Base-by-base conservation (phyloP, 2,113 vertebrate genomes). In the Megaleporinus macrocephalus region DNA sequence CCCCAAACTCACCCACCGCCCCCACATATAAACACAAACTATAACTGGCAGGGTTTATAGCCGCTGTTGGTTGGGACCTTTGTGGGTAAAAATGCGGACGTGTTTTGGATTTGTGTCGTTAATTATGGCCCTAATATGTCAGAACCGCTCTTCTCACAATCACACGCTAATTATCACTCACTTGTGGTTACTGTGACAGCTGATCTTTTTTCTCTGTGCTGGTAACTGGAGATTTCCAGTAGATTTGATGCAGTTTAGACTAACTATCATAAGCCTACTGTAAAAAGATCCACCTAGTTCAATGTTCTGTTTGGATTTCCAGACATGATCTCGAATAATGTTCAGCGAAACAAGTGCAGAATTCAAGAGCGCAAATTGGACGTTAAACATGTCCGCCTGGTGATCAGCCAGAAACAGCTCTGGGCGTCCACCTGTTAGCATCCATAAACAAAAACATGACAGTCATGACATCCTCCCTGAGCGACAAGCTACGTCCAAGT, bases 131-230 rank as follows among this genome's bases (percentile, higher is more conserved):
- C 15, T 70, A 22, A 27, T 44, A 59, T 41, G 30, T 79, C 16
- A 44, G 24, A 70, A n/a, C n/a, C 5, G 33, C 53, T 18, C 62
- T n/a, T n/a, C n/a, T n/a, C n/a, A n/a, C n/a, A n/a, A n/a, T n/a
- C 5, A 41, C 61, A 77, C 26, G 24, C 33, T 44, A 44, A 59
- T 79, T 79, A 70, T 57, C 77, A 69, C 63, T 69, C 29, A 36
- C 30, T 24, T 69, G 30, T 36, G 36, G 18, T 10, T 20, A 11
- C 22, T 22, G 65, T 36, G n/a, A n/a, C n/a, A n/a, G 16, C 16
- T 22, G 33, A 5, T 20, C 13, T 5, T 20, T 18, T 30, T 36
- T 68, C 18, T 33, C 30, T 20, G 5, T n/a, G 14, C 5, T 57
- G 6, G 15, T 51, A 18, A 51, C 49, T 51, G 49, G 16, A 16